A percentile compares a stretch with the other conserved stretches of the same genome.
Evolutionary conservation across 2,113 vertebrate species (phyloP).

Genomic region (Chaetorhynchus papuensis): DNA sequence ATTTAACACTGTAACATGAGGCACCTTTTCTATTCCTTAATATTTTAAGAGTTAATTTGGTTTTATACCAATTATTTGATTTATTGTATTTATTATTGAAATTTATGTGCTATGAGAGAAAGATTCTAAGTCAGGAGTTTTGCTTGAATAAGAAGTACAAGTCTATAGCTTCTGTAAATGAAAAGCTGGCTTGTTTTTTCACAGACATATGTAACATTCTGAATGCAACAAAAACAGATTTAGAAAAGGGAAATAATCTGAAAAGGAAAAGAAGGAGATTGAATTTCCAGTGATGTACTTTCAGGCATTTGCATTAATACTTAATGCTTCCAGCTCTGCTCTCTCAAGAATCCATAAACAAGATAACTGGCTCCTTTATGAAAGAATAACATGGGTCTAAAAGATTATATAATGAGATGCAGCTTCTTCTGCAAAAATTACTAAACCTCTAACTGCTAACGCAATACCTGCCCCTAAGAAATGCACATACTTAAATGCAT

Average conservation of each 20-base stretch:
- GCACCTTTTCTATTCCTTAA: background rate
- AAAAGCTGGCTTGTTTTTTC: background rate
- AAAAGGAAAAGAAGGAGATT: background rate
- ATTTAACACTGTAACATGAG: background rate
- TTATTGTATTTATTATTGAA: background rate
- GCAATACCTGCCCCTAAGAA: constrained; percentile 24
- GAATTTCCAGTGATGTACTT: constrained; percentile 22
- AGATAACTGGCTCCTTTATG: constrained; percentile 45
- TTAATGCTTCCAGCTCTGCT: constrained; percentile 39
- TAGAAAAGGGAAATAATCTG: background rate
- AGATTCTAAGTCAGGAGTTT: background rate
- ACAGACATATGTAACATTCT: background rate
- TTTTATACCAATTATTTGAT: background rate
- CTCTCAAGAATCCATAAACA: constrained; percentile 52
- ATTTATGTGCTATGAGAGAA: background rate
- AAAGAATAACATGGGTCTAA: constrained; percentile 25
- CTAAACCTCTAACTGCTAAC: constrained; percentile 2
- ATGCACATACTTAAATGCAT: constrained; percentile 41
- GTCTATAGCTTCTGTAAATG: background rate
- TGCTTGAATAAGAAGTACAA: background rate
- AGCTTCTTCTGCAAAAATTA: constrained; percentile 28
- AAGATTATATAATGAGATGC: constrained; percentile 25
- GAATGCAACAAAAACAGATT: background rate
- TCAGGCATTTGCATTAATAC: constrained; percentile 40
- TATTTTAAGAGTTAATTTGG: background rate